Conservation (phyloP, 2,888 invertebrate species). For the Holacanthella duospinosa region DNA sequence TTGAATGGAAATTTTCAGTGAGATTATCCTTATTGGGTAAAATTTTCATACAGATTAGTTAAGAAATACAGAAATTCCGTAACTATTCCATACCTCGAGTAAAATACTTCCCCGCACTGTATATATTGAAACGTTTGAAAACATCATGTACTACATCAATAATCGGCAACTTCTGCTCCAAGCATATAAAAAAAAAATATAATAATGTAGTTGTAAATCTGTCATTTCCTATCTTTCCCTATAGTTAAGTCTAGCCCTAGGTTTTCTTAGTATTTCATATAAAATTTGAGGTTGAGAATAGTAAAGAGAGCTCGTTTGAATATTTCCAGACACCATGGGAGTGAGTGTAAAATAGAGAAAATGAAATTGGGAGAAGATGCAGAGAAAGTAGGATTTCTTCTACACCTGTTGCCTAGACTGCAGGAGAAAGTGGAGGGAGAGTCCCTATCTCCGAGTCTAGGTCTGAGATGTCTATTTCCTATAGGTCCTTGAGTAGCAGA, state of each 20-base stretch:
- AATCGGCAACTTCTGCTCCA: background rate
- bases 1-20: too few species aligned
- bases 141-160: background rate
- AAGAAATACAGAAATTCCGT: too few species aligned
- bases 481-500: background rate
- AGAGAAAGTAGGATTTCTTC: slow-evolving; percentile 19
- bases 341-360: background rate
- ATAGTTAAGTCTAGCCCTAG: background rate
- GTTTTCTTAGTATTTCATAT: background rate
- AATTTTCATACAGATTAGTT: too few species aligned
- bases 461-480: background rate
- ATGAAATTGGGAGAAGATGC: background rate
- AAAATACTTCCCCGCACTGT: too few species aligned
- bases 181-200: too few species aligned
- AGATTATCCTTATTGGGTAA: too few species aligned
- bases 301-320: background rate
- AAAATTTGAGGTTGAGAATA: background rate
- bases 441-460: background rate
- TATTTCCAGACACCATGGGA: background rate
- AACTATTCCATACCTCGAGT: too few species aligned
- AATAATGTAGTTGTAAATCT: background rate
- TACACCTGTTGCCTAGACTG: slow-evolving; percentile 25
- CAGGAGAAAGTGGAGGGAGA: too few species aligned
- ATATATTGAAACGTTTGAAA: background rate
- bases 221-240: background rate